Percentiles rank a stretch among this genome's conserved stretches.
These are phyloP conservation scores for Menidia menidia DNA, from an alignment of 2,797 vertebrate genomes.

Conservation along the genomic window DNA sequence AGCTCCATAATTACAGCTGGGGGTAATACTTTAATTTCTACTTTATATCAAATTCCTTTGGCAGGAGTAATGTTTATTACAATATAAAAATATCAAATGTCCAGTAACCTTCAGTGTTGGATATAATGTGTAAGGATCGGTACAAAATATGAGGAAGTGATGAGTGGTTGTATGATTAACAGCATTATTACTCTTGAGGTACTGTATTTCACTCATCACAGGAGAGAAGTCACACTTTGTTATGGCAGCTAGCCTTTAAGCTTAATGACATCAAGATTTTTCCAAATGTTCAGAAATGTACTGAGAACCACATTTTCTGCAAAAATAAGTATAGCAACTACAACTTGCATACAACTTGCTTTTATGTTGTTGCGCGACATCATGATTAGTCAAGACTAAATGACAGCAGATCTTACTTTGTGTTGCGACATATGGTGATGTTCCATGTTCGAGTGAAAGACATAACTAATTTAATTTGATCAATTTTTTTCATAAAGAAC, in stretches of 20 bases:
- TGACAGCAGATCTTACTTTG: neutral
- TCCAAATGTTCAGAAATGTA: conserved; percentile 29
- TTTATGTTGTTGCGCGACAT: no score
- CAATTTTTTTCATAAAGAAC: conserved; percentile 21
- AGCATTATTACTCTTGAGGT: conserved; percentile 45
- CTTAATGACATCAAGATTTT: conserved; percentile 45
- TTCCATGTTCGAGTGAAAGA: neutral
- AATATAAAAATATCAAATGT: conserved; percentile 37
- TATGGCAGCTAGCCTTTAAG: conserved; percentile 52
- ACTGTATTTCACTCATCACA: conserved; percentile 47
- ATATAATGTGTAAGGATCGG: conserved; percentile 35
- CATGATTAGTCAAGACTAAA: no score
- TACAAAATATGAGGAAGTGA: conserved; percentile 15
- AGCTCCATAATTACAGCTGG: conserved; percentile 47
- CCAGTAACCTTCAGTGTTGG: conserved; percentile 23
- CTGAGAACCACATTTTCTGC: conserved; percentile 25
- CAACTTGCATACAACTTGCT: conserved; percentile 10
- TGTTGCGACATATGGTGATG: conserved; percentile 4
- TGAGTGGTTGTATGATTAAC: conserved; percentile 32
- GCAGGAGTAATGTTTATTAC: conserved; percentile 18
- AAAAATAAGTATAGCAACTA: conserved; percentile 3
- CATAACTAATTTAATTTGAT: conserved; percentile 7
- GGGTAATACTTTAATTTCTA: conserved; percentile 49
- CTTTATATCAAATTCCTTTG: conserved; percentile 48
- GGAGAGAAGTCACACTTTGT: conserved; percentile 40